Evolutionary conservation across 1,140 invertebrate genomes (phyloP), one percentile per base, ranked within the genome.

Genomic region (Drosophila ohnishii): DNA sequence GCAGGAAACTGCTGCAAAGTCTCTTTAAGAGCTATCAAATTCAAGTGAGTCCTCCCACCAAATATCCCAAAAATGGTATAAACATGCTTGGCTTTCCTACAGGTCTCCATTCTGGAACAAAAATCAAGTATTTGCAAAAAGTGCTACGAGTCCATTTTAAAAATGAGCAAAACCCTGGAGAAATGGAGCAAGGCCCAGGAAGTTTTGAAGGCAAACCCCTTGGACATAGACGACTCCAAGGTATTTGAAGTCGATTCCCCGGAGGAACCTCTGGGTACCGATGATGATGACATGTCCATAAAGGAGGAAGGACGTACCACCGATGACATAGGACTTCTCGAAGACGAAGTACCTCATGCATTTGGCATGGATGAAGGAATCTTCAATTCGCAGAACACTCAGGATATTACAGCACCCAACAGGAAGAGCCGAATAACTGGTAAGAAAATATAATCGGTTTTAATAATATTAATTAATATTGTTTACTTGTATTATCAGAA

Each of bases 11-110:
- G 25, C 19, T 75, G 5, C 45, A 64, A 19, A 28, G 11, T 34
- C 60, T 73, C 3, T 57, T 75, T 13, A 19, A 45, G 8, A 53
- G 50, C 14, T 73, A 73, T 61, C 34, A 73, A 8, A 57, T 75
- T 11, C 22, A 28, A 9, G 45, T 48, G 8, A 28, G 45, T 48
- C 45, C 5, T 28, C 5, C 7, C 37, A 10, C 16, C 40, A 42
- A 9, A 22, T 2, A 19, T 16, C 11, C 10, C 8, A 2, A 40
- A n/a, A 7, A 8, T 40, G 14, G 37, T n/a, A n/a, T 40, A 14
- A n/a, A 11, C 11, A 34, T 45, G 7, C 6, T 0, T 14, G 16
- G 16, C 13, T 19, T 55, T 11, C 10, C 13, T 10, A 37, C 7
- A 69, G 66, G 11, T 30, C 3, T 30, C 45, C 9, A n/a, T 45